Base-by-base conservation (phyloP, 2,888 invertebrate genomes). In the Pristionchus mayeri region DNA sequence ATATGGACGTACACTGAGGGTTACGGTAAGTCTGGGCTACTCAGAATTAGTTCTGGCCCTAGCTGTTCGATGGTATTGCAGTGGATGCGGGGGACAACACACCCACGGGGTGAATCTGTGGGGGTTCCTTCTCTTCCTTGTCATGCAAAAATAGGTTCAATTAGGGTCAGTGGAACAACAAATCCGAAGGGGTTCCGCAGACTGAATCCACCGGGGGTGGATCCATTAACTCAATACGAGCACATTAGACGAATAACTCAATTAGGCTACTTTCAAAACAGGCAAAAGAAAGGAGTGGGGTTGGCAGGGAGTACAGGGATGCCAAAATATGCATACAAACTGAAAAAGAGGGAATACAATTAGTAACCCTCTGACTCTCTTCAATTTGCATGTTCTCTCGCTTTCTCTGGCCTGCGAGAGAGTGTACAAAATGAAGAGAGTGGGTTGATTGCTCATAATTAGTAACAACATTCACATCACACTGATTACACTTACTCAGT, bases 401-500 rank as follows among this genome's bases (percentile, higher is more conserved):
- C 44, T 13, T 6, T n/a, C 6, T 44, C 6, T 9, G 54, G 21
- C 13, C 9, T 4, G 16, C 21, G n/a, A 54, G n/a, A 54, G 4
- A 54, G 54, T 4, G 21, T 4, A 18, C 9, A 21, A 54, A 54
- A 54, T 54, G 21, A n/a, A 18, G 16, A 30, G 40, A 71, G 21
- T 34, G 24, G 50, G 7, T 44, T 44, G n/a, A 40, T 50, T 48
- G 48, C n/a, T 30, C 30, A 9, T 13, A 76, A 40, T 44, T 37
- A 54, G 54, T 40, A 57, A 40, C n/a, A n/a, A n/a, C 40, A 18
- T 18, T 27, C 82, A 82, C 67, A 18, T 63, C 82, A 60, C 57
- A 82, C 37, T 44, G 57, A 67, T 52, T 40, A 71, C 37, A 84
- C 84, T 84, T 30, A 84, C 84, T 84, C 37, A 84, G 54, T 54